Evolutionary conservation across 2,113 vertebrate species (phyloP), one percentile per base, ranked within the genome.

Genomic region (Rousettus leschenaultii): DNA sequence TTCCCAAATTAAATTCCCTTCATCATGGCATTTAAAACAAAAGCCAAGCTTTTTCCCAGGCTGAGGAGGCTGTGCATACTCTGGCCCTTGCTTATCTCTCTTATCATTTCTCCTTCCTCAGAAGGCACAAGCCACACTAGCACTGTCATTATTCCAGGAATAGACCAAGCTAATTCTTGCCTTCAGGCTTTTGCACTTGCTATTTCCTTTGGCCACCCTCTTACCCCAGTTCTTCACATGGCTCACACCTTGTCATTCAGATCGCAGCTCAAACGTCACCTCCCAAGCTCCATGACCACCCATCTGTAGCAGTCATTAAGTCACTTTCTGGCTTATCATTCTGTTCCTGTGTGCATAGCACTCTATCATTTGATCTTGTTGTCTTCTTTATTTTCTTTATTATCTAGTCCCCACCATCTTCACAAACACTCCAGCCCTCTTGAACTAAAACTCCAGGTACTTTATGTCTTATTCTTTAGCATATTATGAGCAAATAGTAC

Each of bases 1-100:
- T 94, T 65, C 15, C 51, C 87, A 68, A 55, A 61, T 84, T 61
- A 75, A 80, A 94, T 33, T 21, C 40, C 33, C 30, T 74, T 94
- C 0, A 3, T 14, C 10, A 30, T 6, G 38, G 19, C 12, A 6
- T n/a, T 83, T 73, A 24, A 59, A 53, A 30, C 30, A 26, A 55
- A 87, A 95, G 28, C 19, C 51, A 53, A 33, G 28, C 1, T 3
- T 5, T 53, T 18, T 21, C 10, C 2, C 21, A 61, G 3, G 30
- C 6, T 28, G 28, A 19, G 6, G 22, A 40, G 24, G 33, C 22
- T 86, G 15, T n/a, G 30, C 7, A 7, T 2, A 7, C 3, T 13
- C 18, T n/a, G 33, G 18, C 5, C 13, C 48, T 57, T 78, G 24
- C 6, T 55, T 48, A 51, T n/a, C 74, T 96, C 19, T 61, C 3